Base-by-base conservation (phyloP, 2,888 invertebrate species). In the Halictus quadricinctus region DNA sequence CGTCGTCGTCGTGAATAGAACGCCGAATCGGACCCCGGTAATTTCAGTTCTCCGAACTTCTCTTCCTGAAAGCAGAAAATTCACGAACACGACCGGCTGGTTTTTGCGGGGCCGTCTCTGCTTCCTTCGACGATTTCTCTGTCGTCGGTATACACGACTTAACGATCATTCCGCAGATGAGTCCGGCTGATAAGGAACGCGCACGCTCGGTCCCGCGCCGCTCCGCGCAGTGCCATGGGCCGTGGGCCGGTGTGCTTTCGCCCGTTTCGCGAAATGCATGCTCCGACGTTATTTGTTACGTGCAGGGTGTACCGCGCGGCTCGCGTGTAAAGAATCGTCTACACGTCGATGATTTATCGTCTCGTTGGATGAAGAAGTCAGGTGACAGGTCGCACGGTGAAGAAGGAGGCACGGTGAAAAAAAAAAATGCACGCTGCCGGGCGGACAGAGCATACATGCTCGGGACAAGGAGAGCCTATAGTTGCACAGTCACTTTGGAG, bases 331-430 rank as follows among this genome's bases (percentile, higher is more conserved):
- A 87, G 86, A 87, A 84, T 73, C 75, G 79, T 80, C 72, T 80
- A 78, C 79, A 80, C 79, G 69, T 69, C 81, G 81, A 86, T 89
- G 89, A 90, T 90, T 88, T 90, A 90, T 90, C 84, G 84, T 83
- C 70, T 58, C n/a, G 25, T 66, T 60, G 83, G 74, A 83, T 84
- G 85, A 91, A 88, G 87, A 90, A 87, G 87, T 88, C 82, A 86
- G 83, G 79, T 80, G 86, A 85, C 84, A 76, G 60, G 78, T 64
- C 77, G 72, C 82, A 64, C 64, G 29, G 78, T 46, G 54, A 72
- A 25, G 72, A 66, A 64, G 50, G 75, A 78, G 79, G 74, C 77
- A 60, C 60, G 36, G 36, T 29, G 60, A 36, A 50, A 60, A 81
- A 18, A 50, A 54, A 82, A 80, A 72, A 72, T 75, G 54, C 73